Percentiles rank a stretch among this genome's conserved stretches.
Conservation (phyloP, 2,113 vertebrate species). For the Epinephelus lanceolatus region DNA sequence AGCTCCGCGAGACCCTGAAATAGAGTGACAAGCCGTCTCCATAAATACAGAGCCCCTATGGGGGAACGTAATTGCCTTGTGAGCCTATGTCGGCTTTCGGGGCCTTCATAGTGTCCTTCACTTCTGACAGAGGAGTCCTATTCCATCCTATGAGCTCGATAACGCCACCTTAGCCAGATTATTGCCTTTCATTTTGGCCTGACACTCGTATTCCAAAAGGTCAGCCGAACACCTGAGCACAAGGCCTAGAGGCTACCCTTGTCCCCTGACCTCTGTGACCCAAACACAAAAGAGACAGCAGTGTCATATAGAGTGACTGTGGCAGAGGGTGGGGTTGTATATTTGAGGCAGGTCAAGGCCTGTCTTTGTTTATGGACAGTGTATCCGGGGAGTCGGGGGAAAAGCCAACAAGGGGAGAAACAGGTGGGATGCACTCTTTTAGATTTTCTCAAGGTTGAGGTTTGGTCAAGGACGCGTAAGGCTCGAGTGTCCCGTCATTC, state of each 20-base stretch:
- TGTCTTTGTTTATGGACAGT: constrained; percentile 66
- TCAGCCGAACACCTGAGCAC: background rate
- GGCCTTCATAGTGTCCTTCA: constrained; percentile 60
- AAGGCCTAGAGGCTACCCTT: constrained; percentile 1
- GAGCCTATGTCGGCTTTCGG: constrained; percentile 53
- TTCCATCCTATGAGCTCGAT: constrained; percentile 3
- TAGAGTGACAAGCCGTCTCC: constrained; percentile 83
- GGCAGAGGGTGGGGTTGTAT: background rate
- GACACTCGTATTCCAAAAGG: constrained; percentile 26
- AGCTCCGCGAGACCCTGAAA: constrained; percentile 76
- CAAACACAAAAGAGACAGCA: constrained; percentile 13
- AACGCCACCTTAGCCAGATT: constrained; percentile 21
- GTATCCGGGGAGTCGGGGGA: constrained; percentile 30
- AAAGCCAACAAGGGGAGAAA: constrained; percentile 60
- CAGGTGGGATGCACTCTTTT: constrained; percentile 72
- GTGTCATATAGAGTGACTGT: constrained; percentile 6
- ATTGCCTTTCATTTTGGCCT: constrained; percentile 28
- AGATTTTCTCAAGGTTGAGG: constrained; percentile 56
- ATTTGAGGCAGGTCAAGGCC: constrained; percentile 60
- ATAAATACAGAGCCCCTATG: constrained; percentile 79
- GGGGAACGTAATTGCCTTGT: constrained; percentile 77
- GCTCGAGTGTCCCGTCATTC: constrained; percentile 11
- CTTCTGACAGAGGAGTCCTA: constrained; percentile 33
- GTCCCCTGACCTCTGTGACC: constrained; percentile 51
- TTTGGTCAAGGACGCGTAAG: constrained; percentile 36